phyloP scores from a whole-genome alignment of 2,888 invertebrate genomes.

The Acholoe squamosa region DNA sequence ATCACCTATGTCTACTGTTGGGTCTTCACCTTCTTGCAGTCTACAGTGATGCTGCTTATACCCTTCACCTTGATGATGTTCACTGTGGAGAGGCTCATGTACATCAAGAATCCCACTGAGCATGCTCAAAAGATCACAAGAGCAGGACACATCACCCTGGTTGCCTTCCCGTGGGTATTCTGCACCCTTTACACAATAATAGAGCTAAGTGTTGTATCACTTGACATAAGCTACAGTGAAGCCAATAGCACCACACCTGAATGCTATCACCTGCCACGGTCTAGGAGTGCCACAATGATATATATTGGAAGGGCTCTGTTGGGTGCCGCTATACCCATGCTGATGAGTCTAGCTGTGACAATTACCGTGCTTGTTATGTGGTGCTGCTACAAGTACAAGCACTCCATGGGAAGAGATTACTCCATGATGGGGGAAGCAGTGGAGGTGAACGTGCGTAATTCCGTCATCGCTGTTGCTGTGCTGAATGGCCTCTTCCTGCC shows the following conservation, averaged over 20 bases:
- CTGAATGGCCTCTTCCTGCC: neutral
- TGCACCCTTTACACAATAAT: neutral
- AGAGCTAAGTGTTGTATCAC: too few relatives aligned
- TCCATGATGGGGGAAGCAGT: neutral
- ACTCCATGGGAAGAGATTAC: neutral
- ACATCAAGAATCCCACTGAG: neutral
- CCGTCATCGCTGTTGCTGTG: neutral
- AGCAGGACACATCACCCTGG: neutral
- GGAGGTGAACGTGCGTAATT: neutral
- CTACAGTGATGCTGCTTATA: neutral
- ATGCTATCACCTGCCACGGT: too few relatives aligned
- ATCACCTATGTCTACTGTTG: neutral
- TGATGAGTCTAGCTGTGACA: neutral
- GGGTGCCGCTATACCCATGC: neutral
- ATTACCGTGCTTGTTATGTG: neutral
- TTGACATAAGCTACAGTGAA: too few relatives aligned
- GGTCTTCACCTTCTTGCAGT: neutral
- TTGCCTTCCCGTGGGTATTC: neutral
- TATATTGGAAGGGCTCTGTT: neutral
- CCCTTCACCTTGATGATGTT: neutral
- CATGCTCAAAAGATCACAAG: slow-evolving; percentile 1
- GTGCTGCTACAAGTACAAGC: neutral
- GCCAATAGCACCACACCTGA: too few relatives aligned
- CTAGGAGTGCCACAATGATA: neutral
- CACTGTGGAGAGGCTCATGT: neutral